Evolutionary conservation across 2,113 vertebrate genomes (phyloP), one percentile per base, ranked within the genome.

Genomic region (Coracopsis vasa): DNA sequence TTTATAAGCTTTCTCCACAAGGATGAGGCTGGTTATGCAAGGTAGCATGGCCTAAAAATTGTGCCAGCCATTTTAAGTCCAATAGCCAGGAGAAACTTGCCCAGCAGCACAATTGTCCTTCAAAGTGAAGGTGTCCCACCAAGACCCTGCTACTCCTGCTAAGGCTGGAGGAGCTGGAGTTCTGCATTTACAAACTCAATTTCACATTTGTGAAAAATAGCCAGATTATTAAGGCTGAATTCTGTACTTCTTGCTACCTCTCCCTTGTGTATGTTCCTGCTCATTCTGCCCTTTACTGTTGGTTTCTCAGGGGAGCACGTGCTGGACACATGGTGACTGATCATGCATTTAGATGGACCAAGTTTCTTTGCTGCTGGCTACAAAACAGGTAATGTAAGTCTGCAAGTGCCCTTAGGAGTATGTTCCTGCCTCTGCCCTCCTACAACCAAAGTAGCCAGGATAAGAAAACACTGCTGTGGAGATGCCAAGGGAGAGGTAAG

Each of bases 71-170:
- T 51, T 81, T 85, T 33, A 50, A 69, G 10, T 54, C 37, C 13
- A 10, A 5, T 1, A 29, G 37, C 41, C 4, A 5, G 48, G 85
- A 72, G 23, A 42, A 65, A 29, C 27, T 47, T 27, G 0, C 14
- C 37, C 54, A 44, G 53, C 0, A 0, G 16, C 11, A 6, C n/a
- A 44, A 44, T 1, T 62, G 20, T 70, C n/a, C 72, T 67, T 61
- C n/a, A 21, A 41, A 56, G 15, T 9, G 15, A 72, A 29, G 48
- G 31, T 69, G 58, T 61, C 35, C 12, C 21, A 60, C 35, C 17
- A n/a, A 74, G 50, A 33, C 12, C 35, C 13, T 45, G 41, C 54
- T 73, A 15, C 10, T 61, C 37, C 73, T 87, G 56, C 44, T 41
- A 39, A 75, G 47, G 47, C 35, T 54, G 42, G 10, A 10, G 20